Conservation (phyloP, 1,140 invertebrate species). For the Drosophila malerkotliana region DNA sequence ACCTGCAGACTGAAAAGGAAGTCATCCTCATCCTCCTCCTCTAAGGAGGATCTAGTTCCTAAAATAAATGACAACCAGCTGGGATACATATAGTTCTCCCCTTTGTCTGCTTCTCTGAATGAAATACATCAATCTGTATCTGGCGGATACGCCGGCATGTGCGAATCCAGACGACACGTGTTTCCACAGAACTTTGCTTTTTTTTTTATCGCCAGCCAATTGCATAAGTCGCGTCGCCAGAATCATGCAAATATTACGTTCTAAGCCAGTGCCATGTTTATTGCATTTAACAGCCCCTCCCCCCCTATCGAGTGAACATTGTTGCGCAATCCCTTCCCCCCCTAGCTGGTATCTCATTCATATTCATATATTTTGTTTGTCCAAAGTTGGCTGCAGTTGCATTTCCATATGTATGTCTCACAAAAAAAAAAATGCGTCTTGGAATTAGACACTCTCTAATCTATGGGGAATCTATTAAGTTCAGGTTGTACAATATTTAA, state of each 20-base stretch:
- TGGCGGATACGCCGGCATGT: constrained; percentile 63
- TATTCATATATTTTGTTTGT: constrained; percentile 66
- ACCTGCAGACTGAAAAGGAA: constrained; percentile 15
- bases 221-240: constrained; percentile 28
- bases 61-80: constrained; percentile 31
- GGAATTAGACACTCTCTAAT: neutral
- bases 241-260: constrained; percentile 50
- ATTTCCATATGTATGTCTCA: constrained; percentile 15
- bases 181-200: constrained; percentile 6
- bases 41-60: constrained; percentile 17
- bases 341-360: constrained; percentile 12
- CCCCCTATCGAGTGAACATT: neutral
- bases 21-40: constrained; percentile 7
- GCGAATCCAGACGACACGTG: constrained; percentile 47
- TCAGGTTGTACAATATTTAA: constrained; percentile 3
- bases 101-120: constrained; percentile 37
- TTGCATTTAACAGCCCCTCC: constrained; percentile 1
- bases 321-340: constrained; percentile 20
- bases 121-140: constrained; percentile 44
- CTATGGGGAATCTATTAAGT: neutral
- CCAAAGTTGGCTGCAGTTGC: constrained; percentile 32
- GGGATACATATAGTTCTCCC: constrained; percentile 8
- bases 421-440: constrained; percentile 19
- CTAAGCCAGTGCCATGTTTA: constrained; percentile 33
- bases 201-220: constrained; percentile 41